Evolutionary conservation across 1,140 invertebrate species (phyloP).

Genomic region (Hypsibius dujardini): DNA sequence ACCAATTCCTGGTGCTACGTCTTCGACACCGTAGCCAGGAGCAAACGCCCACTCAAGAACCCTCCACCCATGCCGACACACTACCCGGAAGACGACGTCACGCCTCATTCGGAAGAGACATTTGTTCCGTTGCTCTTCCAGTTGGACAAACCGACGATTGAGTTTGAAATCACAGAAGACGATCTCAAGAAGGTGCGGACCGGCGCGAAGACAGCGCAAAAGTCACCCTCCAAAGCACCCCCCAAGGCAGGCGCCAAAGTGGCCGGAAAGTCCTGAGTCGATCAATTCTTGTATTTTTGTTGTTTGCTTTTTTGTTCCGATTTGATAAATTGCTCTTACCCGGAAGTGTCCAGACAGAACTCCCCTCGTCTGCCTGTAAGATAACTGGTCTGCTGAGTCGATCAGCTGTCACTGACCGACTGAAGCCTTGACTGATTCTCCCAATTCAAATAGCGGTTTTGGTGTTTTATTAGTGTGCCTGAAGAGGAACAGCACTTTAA

Average conservation of each 20-base stretch:
- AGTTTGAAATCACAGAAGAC: slow-evolving; percentile 40
- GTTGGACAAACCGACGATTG: slow-evolving; percentile 49
- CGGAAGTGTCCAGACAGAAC: no score
- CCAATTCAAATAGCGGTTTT: no score
- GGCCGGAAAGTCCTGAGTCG: neutral
- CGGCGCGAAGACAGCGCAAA: slow-evolving; percentile 24
- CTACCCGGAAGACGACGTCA: slow-evolving; percentile 39
- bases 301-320: no score
- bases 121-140: slow-evolving; percentile 50
- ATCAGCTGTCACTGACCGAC: no score
- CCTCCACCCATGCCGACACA: slow-evolving; percentile 63
- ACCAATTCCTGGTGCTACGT: slow-evolving; percentile 59
- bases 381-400: no score
- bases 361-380: no score
- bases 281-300: no score
- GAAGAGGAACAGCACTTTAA: no score
- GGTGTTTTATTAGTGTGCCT: no score
- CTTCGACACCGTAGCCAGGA: slow-evolving; percentile 54
- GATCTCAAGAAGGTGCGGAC: slow-evolving; percentile 24
- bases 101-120: slow-evolving; percentile 47
- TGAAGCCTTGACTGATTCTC: no score
- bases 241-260: neutral
- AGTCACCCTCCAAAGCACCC: slow-evolving; percentile 1
- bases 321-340: no score
- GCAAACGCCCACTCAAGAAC: slow-evolving; percentile 34